phyloP scores from a whole-genome alignment of 2,888 invertebrate species.

The Lasioglossum lativentre region DNA sequence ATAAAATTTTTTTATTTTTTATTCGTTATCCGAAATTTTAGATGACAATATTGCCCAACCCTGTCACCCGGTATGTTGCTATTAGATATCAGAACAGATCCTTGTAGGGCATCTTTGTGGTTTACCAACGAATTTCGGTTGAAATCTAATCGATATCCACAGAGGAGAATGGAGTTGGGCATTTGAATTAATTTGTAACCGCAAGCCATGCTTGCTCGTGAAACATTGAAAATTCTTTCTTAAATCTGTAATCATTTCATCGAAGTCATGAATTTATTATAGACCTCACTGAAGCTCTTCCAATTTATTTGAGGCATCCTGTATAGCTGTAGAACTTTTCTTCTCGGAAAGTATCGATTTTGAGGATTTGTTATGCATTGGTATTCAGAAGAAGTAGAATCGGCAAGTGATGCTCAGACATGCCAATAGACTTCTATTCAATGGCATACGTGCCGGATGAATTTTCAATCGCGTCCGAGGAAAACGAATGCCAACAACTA shows the following conservation, averaged over 20 bases:
- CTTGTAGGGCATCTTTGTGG: conserved; percentile 4
- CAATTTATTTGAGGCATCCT: not conserved
- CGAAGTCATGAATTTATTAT: not conserved
- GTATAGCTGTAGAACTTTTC: not conserved
- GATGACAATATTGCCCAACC: too few species aligned
- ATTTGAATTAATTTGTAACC: not conserved
- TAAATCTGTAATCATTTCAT: not conserved
- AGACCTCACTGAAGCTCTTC: not conserved
- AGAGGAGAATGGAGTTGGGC: not conserved
- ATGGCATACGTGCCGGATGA: not conserved
- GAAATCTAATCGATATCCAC: not conserved
- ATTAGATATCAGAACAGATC: not conserved
- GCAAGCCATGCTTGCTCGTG: not conserved
- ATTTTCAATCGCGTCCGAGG: not conserved
- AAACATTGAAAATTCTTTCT: not conserved
- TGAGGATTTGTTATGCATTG: not conserved
- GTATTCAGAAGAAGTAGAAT: not conserved
- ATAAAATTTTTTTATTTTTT: too few species aligned
- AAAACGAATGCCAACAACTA: not conserved
- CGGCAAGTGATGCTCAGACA: not conserved
- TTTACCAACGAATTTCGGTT: not conserved
- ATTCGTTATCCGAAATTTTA: too few species aligned
- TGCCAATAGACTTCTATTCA: not conserved
- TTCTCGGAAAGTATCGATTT: not conserved
- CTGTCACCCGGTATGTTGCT: not conserved